Conservation (phyloP, 1,140 invertebrate species). For the Diachasma alloeum region DNA sequence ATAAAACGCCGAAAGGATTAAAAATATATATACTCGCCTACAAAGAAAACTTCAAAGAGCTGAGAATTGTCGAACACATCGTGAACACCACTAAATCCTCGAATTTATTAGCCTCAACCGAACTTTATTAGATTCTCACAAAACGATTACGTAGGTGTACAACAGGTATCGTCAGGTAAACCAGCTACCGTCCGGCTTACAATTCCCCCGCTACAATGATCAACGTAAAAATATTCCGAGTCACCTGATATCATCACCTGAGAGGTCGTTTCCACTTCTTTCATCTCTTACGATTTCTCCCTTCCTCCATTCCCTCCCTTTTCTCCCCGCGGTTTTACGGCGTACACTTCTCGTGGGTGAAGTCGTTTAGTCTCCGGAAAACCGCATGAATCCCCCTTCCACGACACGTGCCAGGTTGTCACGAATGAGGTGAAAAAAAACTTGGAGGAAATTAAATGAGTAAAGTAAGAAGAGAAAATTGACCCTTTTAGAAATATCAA, state of each 20-base stretch:
- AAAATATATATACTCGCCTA: background rate
- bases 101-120: background rate
- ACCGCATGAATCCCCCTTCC: background rate
- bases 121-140: background rate
- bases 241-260: background rate
- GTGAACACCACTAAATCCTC: background rate
- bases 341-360: background rate
- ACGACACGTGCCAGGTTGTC: background rate
- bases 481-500: background rate
- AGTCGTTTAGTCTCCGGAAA: conserved; percentile 1
- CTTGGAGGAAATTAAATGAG: background rate
- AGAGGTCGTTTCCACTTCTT: conserved; percentile 16
- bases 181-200: background rate
- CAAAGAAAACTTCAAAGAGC: background rate
- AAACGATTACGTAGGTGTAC: background rate
- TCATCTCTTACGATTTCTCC: background rate
- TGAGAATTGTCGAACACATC: background rate
- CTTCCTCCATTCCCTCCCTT: background rate
- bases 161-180: background rate
- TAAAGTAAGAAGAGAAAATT: background rate
- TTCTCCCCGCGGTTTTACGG: conserved; percentile 1
- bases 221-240: conserved; percentile 2
- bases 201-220: background rate
- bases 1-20: background rate
- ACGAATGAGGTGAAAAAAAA: background rate